Conservation (phyloP, 2,888 invertebrate species). For the Polymixis lichenea region DNA sequence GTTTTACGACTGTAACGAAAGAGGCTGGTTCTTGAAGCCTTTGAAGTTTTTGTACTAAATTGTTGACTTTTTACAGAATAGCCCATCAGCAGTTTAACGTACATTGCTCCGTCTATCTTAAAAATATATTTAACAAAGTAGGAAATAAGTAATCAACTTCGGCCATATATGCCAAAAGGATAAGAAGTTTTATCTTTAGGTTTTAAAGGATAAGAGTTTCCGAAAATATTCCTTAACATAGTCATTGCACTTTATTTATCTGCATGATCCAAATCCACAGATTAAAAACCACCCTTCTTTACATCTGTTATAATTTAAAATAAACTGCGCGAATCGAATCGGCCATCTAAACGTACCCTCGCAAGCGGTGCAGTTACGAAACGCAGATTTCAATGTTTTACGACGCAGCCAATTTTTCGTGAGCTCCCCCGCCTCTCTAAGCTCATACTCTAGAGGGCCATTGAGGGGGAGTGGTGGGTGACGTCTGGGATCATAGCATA, state of each 20-base stretch:
- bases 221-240: constrained; percentile 2
- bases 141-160: neutral
- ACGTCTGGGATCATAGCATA: constrained; percentile 81
- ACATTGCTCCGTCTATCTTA: neutral
- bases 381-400: constrained; percentile 86
- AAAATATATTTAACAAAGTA: neutral
- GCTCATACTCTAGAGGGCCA: constrained; percentile 67
- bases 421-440: constrained; percentile 68
- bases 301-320: constrained; percentile 86
- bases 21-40: constrained; percentile 26
- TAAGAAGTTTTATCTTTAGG: neutral
- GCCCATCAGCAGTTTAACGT: constrained; percentile 17
- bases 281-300: constrained; percentile 79
- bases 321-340: constrained; percentile 89
- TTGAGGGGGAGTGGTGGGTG: constrained; percentile 73
- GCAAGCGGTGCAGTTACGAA: constrained; percentile 69
- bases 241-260: constrained; percentile 52
- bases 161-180: too few species aligned
- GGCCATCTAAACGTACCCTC: constrained; percentile 76
- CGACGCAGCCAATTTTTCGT: constrained; percentile 74
- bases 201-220: too few species aligned
- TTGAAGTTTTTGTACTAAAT: constrained; percentile 40
- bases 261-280: constrained; percentile 66
- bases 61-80: constrained; percentile 21
- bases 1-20: constrained; percentile 55